Conservation (phyloP, 2,888 invertebrate genomes). For the Crepidodera aurea region DNA sequence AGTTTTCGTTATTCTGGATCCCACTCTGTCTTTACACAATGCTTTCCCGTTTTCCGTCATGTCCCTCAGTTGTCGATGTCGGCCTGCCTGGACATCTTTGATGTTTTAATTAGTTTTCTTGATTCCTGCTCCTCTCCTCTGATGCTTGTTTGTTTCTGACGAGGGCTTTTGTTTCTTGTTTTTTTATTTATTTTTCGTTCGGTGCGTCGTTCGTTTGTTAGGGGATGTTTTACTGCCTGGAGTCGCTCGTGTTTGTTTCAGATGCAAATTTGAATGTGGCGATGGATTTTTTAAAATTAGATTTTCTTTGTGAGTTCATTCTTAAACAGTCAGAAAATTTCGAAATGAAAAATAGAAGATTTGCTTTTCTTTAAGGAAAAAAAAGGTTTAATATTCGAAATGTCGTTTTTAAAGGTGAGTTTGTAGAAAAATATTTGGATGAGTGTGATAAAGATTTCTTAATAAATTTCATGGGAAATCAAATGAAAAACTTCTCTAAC, state of each 20-base stretch:
- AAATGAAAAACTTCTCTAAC: too few relatives aligned
- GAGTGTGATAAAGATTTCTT: too few relatives aligned
- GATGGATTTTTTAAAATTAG: slow-evolving; percentile 26
- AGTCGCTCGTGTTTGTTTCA: slow-evolving; percentile 19
- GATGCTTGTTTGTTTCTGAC: slow-evolving; percentile 38
- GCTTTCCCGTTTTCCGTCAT: slow-evolving; percentile 41
- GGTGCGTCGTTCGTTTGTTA: slow-evolving; percentile 21
- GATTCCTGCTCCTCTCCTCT: slow-evolving; percentile 38
- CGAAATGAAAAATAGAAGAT: not conserved
- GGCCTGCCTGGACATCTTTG: slow-evolving; percentile 53
- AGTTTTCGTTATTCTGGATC: not conserved
- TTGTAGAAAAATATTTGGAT: too few relatives aligned
- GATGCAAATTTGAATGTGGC: slow-evolving; percentile 25
- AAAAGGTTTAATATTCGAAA: not conserved
- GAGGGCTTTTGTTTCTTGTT: slow-evolving; percentile 33
- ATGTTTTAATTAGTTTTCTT: slow-evolving; percentile 57
- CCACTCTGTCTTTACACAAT: slow-evolving; percentile 11
- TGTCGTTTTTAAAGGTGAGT: too few relatives aligned
- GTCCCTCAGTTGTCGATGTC: slow-evolving; percentile 45
- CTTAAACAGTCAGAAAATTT: not conserved
- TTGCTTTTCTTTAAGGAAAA: not conserved
- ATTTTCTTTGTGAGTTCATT: slow-evolving; percentile 20
- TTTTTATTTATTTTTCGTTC: slow-evolving; percentile 23
- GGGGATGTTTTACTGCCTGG: slow-evolving; percentile 19
- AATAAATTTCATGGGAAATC: too few relatives aligned